Percentiles rank a stretch among this genome's conserved stretches.
phyloP scores from a whole-genome alignment of 2,888 invertebrate genomes.

The Xanthorhoe spadicearia region DNA sequence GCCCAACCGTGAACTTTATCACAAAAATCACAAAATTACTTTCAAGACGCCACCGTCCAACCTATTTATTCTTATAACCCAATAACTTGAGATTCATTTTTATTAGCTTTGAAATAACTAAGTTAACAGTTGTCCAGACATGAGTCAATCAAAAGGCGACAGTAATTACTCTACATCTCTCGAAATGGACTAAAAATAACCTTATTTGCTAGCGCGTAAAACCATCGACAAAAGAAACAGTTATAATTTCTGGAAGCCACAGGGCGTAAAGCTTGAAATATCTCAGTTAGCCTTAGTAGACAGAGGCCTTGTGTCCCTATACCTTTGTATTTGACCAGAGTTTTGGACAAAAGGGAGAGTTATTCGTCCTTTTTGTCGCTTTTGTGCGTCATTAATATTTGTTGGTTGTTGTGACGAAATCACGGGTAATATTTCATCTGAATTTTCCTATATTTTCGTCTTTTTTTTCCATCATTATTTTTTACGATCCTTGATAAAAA shows the following conservation, averaged over 20 bases:
- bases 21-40: too few relatives aligned
- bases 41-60: too few relatives aligned
- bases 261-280: neutral
- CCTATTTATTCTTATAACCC: too few relatives aligned
- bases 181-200: neutral
- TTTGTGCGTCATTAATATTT: conserved; percentile 36
- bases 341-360: conserved; percentile 34
- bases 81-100: too few relatives aligned
- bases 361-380: conserved; percentile 27
- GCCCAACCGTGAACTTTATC: too few relatives aligned
- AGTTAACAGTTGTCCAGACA: neutral
- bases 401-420: conserved; percentile 4
- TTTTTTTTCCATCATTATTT: too few relatives aligned
- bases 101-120: neutral
- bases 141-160: too few relatives aligned
- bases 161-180: too few relatives aligned
- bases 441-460: neutral
- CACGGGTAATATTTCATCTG: conserved; percentile 4
- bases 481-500: too few relatives aligned
- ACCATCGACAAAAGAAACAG: neutral
- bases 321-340: conserved; percentile 32
- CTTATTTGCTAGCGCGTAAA: neutral
- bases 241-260: neutral
- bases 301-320: conserved; percentile 3
- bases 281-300: neutral